Evolutionary conservation across 2,888 invertebrate species (phyloP).

Genomic region (Thera obeliscata): DNA sequence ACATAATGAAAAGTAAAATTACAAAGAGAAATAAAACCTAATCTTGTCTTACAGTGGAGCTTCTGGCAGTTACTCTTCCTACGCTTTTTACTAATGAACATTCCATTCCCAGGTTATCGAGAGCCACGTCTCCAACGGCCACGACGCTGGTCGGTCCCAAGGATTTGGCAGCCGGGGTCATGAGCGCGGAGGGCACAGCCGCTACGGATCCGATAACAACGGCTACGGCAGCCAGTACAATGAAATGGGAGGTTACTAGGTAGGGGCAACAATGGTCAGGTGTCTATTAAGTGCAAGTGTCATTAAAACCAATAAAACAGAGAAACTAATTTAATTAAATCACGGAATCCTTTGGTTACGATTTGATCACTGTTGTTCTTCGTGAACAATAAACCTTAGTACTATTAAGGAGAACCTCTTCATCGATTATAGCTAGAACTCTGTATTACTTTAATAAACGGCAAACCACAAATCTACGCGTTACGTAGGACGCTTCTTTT

Average conservation of each 20-base stretch:
- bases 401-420: too few relatives aligned
- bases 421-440: too few relatives aligned
- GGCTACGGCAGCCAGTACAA: background rate
- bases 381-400: too few relatives aligned
- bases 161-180: background rate
- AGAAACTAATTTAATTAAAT: background rate
- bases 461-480: too few relatives aligned
- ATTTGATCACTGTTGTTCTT: too few relatives aligned
- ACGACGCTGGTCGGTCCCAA: background rate
- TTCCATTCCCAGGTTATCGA: slow-evolving; percentile 9
- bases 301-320: background rate
- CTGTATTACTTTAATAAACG: too few relatives aligned
- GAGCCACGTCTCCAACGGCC: slow-evolving; percentile 18
- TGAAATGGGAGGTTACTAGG: background rate
- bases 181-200: slow-evolving; percentile 6
- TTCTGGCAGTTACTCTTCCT: too few relatives aligned
- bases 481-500: too few relatives aligned
- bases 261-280: background rate
- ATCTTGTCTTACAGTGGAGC: too few relatives aligned
- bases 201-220: slow-evolving; percentile 6
- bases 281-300: background rate
- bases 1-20: too few relatives aligned
- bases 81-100: background rate
- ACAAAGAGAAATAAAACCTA: too few relatives aligned
- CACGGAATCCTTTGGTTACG: too few relatives aligned